Base-by-base conservation (phyloP, 2,888 invertebrate genomes). In the Drosophila atripex region DNA sequence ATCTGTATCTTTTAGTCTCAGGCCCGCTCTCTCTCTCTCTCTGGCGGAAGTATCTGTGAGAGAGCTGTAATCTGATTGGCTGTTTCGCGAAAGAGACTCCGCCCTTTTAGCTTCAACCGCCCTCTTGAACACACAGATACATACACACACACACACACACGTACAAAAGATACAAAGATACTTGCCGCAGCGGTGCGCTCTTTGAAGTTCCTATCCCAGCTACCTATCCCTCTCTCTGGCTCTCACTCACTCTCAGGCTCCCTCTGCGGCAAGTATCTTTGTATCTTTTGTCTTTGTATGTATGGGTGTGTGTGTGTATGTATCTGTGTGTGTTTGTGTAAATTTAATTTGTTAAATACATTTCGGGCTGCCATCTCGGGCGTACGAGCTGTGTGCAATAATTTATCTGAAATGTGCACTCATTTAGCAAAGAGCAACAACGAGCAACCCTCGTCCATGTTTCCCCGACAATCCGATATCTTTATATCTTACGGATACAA, bases 321-420 rank as follows among this genome's bases (percentile, higher is more conserved):
- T 47, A 60, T 53, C 14, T 52, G 56, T 56, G 50, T 69, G 66
- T 78, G 51, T 78, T 72, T 78, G 72, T 78, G 80, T 77, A 80
- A 82, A 80, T 86, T 86, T 84, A 84, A 87, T 86, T 86, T 86
- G 86, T 85, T 86, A 80, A 85, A 85, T 85, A 85, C 82, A 83
- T 77, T 78, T 76, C 72, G 78, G 83, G 74, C 69, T 55, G 71
- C 55, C 84, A 82, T 73, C 35, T 35, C 82, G 84, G 76, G 82
- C 80, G 79, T 77, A 83, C 80, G 80, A 84, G 76, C 83, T 84
- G 86, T 88, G 77, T 82, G 80, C 86, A 84, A 89, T 89, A 88
- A 89, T 89, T 89, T 89, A 89, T 89, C 87, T 86, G 83, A 78
- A 86, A 80, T 88, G 87, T 85, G 80, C 79, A 78, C 77, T 79